Evolutionary conservation across 2,797 vertebrate genomes (phyloP).

Genomic region (Cirrhinus mrigala): DNA sequence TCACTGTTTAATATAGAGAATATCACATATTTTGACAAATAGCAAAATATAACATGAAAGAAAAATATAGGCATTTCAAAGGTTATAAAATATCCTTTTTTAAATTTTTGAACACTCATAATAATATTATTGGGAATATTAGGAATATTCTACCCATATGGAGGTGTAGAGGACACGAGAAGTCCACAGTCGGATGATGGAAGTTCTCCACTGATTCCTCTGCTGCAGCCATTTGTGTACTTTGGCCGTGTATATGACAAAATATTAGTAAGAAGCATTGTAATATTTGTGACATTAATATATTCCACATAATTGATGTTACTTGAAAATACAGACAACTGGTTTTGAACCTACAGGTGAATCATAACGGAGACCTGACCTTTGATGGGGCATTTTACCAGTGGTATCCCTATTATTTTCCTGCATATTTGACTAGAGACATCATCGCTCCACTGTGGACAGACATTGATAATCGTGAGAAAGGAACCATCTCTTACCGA

Average conservation of each 20-base stretch:
- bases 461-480: neutral
- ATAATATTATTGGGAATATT: neutral
- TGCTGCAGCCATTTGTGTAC: neutral
- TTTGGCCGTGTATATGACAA: neutral
- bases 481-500: constrained; percentile 27
- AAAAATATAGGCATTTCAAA: too few relatives aligned
- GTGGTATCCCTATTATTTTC: neutral
- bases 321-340: neutral
- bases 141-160: constrained; percentile 17
- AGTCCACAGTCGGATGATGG: neutral
- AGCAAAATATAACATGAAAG: too few relatives aligned
- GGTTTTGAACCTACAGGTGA: neutral
- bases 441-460: constrained; percentile 44
- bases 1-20: neutral
- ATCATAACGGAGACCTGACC: neutral
- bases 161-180: neutral
- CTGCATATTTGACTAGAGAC: neutral
- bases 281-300: neutral
- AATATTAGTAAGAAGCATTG: constrained; percentile 23
- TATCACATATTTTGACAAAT: neutral
- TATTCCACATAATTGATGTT: neutral
- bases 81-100: too few relatives aligned
- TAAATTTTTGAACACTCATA: neutral
- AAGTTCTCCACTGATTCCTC: neutral
- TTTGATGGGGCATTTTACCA: accelerated